Conservation (phyloP, 2,797 vertebrate genomes). For the Acropternis orthonyx region DNA sequence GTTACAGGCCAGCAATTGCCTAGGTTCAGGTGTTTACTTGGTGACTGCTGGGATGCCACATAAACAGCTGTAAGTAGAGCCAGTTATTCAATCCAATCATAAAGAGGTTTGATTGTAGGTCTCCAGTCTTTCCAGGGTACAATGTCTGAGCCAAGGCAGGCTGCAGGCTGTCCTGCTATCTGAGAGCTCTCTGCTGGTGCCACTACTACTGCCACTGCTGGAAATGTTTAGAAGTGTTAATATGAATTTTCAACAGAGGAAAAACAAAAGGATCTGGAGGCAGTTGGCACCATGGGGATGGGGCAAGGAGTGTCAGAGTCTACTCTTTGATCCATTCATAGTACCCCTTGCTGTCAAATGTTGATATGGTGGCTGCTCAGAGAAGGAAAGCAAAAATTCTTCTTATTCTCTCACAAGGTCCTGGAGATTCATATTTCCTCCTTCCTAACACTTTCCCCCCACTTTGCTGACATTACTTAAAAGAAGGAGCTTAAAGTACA, state of each 20-base stretch:
- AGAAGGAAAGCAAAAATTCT: not conserved
- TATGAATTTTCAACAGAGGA: not conserved
- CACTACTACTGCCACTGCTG: slow-evolving; percentile 8
- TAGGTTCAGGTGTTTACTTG: slow-evolving; percentile 51
- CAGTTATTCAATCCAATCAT: slow-evolving; percentile 32
- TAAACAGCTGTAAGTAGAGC: slow-evolving; percentile 50
- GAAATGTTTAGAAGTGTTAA: slow-evolving; percentile 40
- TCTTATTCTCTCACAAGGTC: not conserved
- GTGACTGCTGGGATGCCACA: slow-evolving; percentile 14
- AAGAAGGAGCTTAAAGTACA: not conserved
- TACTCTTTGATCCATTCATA: not conserved
- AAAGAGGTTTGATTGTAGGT: slow-evolving; percentile 19
- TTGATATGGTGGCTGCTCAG: not conserved
- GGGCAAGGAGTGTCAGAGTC: not conserved
- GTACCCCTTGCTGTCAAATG: not conserved
- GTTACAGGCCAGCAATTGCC: slow-evolving; percentile 37
- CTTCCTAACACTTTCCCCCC: not conserved
- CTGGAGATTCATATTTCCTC: not conserved
- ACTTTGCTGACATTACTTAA: not conserved
- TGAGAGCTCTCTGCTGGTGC: not conserved
- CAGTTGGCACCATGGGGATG: not conserved
- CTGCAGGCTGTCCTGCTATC: not conserved
- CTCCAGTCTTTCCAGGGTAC: not conserved
- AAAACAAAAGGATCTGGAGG: not conserved
- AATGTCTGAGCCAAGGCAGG: not conserved